These are phyloP conservation scores for Lithobates pipiens DNA, from an alignment of 2,797 vertebrate species.

Conservation along the genomic window DNA sequence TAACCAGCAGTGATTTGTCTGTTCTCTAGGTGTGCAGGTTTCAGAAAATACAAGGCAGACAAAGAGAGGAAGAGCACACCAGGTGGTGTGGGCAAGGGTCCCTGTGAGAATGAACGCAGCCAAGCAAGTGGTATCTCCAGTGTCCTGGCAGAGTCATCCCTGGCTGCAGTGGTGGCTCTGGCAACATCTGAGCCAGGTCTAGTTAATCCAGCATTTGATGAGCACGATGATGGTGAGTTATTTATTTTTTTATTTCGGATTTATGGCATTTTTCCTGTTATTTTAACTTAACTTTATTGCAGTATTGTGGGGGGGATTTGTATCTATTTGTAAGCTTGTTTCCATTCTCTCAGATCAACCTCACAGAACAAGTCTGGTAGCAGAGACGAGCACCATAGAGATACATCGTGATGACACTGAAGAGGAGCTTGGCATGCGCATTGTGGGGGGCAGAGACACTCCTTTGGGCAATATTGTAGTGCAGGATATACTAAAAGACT, in stretches of 20 bases:
- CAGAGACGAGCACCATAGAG: slow-evolving; percentile 86
- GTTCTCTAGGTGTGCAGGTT: slow-evolving; percentile 83
- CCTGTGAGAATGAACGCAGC: slow-evolving; percentile 66
- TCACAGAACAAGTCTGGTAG: slow-evolving; percentile 86
- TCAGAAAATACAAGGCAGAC: slow-evolving; percentile 84
- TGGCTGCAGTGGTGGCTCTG: slow-evolving; percentile 68
- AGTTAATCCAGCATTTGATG: slow-evolving; percentile 91
- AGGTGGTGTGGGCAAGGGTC: slow-evolving; percentile 80
- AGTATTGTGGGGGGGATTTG: background rate
- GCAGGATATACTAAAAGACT: slow-evolving; percentile 88
- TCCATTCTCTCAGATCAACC: slow-evolving; percentile 77
- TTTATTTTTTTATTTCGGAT: background rate
- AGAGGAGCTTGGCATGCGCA: slow-evolving; percentile 88
- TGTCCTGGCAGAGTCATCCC: slow-evolving; percentile 71
- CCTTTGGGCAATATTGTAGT: slow-evolving; percentile 91
- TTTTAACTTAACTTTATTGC: background rate
- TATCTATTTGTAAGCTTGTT: background rate
- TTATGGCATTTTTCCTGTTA: background rate
- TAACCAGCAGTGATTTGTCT: background rate
- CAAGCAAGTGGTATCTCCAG: slow-evolving; percentile 33
- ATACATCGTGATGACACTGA: slow-evolving; percentile 85
- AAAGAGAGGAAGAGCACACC: slow-evolving; percentile 83
- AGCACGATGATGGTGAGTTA: slow-evolving; percentile 87
- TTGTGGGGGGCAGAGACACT: slow-evolving; percentile 93
- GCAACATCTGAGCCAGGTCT: slow-evolving; percentile 85